Evolutionary conservation across 2,797 vertebrate species (phyloP).

Genomic region (Hoplostethus atlanticus): DNA sequence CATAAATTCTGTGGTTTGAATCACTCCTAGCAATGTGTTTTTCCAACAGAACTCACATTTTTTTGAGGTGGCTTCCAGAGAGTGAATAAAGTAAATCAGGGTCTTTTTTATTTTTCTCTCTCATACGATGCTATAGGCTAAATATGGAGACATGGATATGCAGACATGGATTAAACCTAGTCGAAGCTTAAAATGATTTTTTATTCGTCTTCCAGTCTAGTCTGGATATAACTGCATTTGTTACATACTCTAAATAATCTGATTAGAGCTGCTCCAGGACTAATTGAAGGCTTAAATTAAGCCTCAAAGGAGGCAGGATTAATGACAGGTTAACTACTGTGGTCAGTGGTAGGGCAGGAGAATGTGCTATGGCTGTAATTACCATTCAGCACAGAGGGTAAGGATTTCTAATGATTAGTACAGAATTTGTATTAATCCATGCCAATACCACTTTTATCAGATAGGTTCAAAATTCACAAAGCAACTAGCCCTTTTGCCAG

Average conservation of each 20-base stretch:
- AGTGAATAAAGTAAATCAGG: too few relatives aligned
- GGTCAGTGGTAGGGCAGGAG: neutral
- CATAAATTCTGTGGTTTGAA: too few relatives aligned
- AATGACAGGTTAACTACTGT: neutral
- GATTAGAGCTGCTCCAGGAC: neutral
- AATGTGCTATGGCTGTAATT: slow-evolving; percentile 7
- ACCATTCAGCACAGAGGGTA: neutral
- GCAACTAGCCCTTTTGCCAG: neutral
- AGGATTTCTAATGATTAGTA: neutral
- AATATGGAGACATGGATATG: neutral
- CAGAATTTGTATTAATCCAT: neutral
- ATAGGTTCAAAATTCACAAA: neutral
- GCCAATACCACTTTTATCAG: neutral
- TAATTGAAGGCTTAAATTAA: neutral
- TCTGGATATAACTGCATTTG: neutral
- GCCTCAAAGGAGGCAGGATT: neutral
- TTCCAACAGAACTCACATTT: neutral
- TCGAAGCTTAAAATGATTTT: neutral
- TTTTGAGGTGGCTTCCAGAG: neutral
- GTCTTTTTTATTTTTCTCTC: neutral
- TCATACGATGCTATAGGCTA: neutral
- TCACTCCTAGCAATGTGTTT: neutral
- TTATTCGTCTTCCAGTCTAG: neutral
- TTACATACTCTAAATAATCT: neutral
- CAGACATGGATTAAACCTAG: neutral